Evolutionary conservation across 2,888 invertebrate genomes (phyloP).

Genomic region (Leucophenga maculata): DNA sequence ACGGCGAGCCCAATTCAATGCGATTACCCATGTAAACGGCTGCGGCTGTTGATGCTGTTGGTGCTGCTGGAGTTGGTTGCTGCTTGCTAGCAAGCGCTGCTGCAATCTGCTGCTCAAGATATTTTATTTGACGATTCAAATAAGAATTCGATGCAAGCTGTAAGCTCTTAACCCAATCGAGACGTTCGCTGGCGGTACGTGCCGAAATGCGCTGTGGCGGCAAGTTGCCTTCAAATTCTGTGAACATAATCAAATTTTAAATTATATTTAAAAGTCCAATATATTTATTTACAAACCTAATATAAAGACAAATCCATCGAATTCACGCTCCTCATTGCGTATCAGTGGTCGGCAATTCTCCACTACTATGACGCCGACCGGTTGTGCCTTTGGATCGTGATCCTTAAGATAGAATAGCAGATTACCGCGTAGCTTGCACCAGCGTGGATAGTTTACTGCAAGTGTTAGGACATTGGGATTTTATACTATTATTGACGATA

Average conservation of each 20-base stretch:
- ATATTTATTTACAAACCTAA: no score
- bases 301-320: constrained; percentile 85
- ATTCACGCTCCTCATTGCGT: constrained; percentile 75
- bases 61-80: background rate
- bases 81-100: constrained; percentile 27
- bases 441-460: constrained; percentile 84
- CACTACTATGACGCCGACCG: constrained; percentile 88
- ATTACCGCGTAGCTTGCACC: constrained; percentile 94
- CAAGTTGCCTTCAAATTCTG: constrained; percentile 88
- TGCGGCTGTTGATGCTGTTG: background rate
- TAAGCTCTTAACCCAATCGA: constrained; percentile 88
- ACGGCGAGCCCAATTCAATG: constrained; percentile 75
- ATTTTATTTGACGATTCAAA: constrained; percentile 81
- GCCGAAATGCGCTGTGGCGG: constrained; percentile 88
- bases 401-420: constrained; percentile 94
- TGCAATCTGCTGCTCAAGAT: constrained; percentile 75
- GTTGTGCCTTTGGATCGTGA: constrained; percentile 89
- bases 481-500: no score
- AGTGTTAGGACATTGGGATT: constrained; percentile 44
- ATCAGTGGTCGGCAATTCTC: constrained; percentile 88
- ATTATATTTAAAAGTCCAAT: no score
- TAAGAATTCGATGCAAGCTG: constrained; percentile 88
- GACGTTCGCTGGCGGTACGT: constrained; percentile 84
- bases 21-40: constrained; percentile 61
- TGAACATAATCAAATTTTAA: constrained; percentile 16